Conservation (phyloP, 2,797 vertebrate genomes). For the Rhinoraja longicauda region DNA sequence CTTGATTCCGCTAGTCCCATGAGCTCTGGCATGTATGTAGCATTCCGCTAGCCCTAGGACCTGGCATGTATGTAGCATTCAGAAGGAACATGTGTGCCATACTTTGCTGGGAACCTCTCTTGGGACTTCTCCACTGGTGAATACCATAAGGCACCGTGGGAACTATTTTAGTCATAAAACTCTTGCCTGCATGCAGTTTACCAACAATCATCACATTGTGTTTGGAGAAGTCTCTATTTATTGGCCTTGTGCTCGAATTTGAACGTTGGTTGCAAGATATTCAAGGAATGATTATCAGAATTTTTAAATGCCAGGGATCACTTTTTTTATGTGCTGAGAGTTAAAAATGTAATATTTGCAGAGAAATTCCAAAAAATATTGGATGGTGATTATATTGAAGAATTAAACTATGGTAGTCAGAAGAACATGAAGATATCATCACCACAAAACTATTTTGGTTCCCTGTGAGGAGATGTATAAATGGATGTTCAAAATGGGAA, state of each 20-base stretch:
- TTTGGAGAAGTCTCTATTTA: constrained; percentile 50
- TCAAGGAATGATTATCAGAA: constrained; percentile 47
- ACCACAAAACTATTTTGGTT: not conserved
- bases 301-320: constrained; percentile 53
- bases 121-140: constrained; percentile 60
- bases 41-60: no score
- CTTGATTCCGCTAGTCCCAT: no score
- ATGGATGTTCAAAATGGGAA: not conserved
- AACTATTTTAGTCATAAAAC: constrained; percentile 51
- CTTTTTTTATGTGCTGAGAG: not conserved
- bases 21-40: no score
- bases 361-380: not conserved
- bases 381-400: not conserved
- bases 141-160: constrained; percentile 49
- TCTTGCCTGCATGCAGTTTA: constrained; percentile 50
- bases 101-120: constrained; percentile 21
- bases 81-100: constrained; percentile 11
- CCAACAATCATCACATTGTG: constrained; percentile 48
- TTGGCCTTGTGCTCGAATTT: constrained; percentile 48
- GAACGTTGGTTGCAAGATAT: constrained; percentile 47
- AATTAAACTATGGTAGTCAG: not conserved
- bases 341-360: not conserved
- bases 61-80: not conserved
- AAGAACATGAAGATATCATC: not conserved
- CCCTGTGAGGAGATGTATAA: not conserved